Evolutionary conservation across 2,797 vertebrate genomes (phyloP), one percentile per base, ranked within the genome.

Genomic region (Cetoscarus ocellatus): DNA sequence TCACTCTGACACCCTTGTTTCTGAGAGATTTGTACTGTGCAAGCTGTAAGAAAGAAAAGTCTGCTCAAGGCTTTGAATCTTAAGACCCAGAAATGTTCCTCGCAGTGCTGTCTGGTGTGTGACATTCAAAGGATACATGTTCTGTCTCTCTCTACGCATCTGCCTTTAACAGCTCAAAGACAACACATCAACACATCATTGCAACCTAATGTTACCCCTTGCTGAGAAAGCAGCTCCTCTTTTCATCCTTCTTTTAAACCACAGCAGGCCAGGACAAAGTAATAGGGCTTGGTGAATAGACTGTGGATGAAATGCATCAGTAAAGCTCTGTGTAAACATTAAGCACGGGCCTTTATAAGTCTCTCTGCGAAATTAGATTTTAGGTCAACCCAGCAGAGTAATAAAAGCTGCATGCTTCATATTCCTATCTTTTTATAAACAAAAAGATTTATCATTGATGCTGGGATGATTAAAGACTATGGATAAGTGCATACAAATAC

Each of bases 1-100:
- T 94, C 73, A 64, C 88, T 93, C 66, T 88, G 85, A 89, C 88
- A 72, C 76, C 77, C 74, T 93, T 87, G 85, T 47, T 92, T 88
- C 74, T 78, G 71, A 74, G 78, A 81, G 73, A 76, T 86, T 86
- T 92, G 86, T 81, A 81, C 90, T 86, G 70, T 77, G 71, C 13
- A 15, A 68, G 76, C 50, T 76, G 81, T 68, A 86, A 77, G 65
- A 48, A 84, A 78, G 66, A 65, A 39, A 74, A 79, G 81, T 80
- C 62, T 73, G 74, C 86, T 88, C 44, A 59, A 64, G 86, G 90
- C 86, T 86, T 58, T 73, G 75, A 77, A 74, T 80, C 78, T 75
- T 69, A 85, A 83, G 83, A 87, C 77, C 63, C 65, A 73, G 78
- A 80, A 79, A 83, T 90, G 67, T 85, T 82, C 78, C 85, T 92